Conservation (phyloP, 2,888 invertebrate species). For the Tuberolachnus salignus region DNA sequence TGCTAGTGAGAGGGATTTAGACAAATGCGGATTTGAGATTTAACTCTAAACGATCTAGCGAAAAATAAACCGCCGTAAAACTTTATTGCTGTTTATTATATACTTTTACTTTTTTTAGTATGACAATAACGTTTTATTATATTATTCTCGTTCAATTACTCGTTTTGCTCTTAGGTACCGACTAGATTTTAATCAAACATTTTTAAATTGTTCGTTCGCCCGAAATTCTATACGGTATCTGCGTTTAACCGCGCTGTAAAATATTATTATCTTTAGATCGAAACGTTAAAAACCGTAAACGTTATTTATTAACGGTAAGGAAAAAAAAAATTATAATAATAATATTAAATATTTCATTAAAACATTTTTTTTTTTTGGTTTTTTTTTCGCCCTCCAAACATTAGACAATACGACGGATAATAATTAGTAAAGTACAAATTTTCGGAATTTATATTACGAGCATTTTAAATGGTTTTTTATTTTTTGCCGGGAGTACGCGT, state of each 20-base stretch:
- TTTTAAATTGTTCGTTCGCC: conserved; percentile 2
- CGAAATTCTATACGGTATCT: too few species aligned
- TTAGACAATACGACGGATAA: too few species aligned
- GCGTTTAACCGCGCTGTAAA: too few species aligned
- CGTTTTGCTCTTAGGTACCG: neutral
- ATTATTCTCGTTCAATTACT: conserved; percentile 12
- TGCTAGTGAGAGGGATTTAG: conserved; percentile 25
- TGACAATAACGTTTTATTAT: conserved; percentile 23
- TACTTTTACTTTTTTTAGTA: conserved; percentile 14
- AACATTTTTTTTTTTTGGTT: too few species aligned
- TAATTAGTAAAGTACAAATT: neutral
- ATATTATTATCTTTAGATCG: too few species aligned
- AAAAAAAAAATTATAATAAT: too few species aligned
- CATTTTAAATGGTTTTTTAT: too few species aligned
- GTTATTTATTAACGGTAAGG: too few species aligned
- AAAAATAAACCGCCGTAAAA: conserved; percentile 35
- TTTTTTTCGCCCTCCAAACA: too few species aligned
- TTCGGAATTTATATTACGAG: too few species aligned
- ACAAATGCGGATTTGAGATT: conserved; percentile 12
- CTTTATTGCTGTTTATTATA: conserved; percentile 25
- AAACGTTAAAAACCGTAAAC: too few species aligned
- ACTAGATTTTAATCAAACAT: conserved; percentile 4
- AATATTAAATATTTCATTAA: neutral
- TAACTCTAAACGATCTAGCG: conserved; percentile 31
- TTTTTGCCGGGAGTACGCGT: too few species aligned